Percentiles rank a stretch among this genome's conserved stretches.
Evolutionary conservation across 2,113 vertebrate genomes (phyloP).

Genomic region (Brevimyrus niger): DNA sequence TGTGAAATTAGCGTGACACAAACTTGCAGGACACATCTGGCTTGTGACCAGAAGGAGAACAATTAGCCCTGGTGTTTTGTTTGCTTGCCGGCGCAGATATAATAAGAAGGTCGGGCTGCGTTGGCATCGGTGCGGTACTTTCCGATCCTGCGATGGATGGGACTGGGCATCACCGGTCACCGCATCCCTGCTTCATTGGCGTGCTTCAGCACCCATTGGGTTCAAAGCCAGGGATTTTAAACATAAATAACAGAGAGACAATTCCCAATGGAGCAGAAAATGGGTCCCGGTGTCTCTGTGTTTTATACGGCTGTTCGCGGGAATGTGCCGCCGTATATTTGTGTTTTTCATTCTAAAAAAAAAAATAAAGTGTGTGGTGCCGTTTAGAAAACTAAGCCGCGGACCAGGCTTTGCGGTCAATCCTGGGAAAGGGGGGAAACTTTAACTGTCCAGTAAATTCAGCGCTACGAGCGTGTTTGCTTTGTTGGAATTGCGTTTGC

Average conservation of each 20-base stretch:
- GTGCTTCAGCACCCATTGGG: background rate
- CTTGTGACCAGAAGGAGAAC: background rate
- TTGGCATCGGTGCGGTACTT: background rate
- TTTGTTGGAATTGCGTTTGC: background rate
- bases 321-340: background rate
- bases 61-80: background rate
- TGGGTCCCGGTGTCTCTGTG: background rate
- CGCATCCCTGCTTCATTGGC: background rate
- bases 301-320: background rate
- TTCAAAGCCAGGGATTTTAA: background rate
- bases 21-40: constrained; percentile 4
- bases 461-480: background rate
- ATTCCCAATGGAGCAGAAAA: background rate
- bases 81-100: background rate
- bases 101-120: background rate
- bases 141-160: too few species aligned
- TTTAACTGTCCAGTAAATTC: background rate
- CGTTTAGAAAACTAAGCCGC: background rate
- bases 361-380: background rate
- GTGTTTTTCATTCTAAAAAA: background rate
- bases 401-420: background rate
- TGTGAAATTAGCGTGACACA: background rate
- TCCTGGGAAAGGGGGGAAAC: background rate
- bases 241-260: background rate
- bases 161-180: background rate